Base-by-base conservation (phyloP, 2,797 vertebrate species). In the Malacoraja senta region DNA sequence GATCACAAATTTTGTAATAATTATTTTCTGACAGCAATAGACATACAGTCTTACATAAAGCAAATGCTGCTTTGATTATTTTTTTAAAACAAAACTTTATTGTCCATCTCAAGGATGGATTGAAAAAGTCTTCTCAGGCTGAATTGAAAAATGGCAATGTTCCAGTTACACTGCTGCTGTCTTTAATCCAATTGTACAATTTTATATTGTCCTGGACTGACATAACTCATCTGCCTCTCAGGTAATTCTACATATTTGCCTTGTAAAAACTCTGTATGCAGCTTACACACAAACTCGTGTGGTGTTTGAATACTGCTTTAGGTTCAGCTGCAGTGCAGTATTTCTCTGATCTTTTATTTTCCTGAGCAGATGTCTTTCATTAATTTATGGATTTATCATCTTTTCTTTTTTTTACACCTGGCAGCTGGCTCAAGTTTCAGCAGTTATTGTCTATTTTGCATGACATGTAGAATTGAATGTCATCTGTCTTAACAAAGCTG, bases 361-460 rank as follows among this genome's bases (percentile, higher is more conserved):
- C 96, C 95, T 93, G 94, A 98, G 97, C 98, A 99, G 98, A 98
- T 98, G 98, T 98, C 97, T 96, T 97, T 98, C 97, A 98, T 99
- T 97, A 97, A 97, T 98, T 98, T 98, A 97, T 98, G 97, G 97
- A 98, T 98, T 98, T 98, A 98, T 98, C 97, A 97, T 93, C 94
- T 93, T 61, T 93, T 95, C 96, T 97, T 97, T 98, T 97, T 71
- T 97, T 97, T 97, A 98, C 97, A 98, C 98, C 97, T 98, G 97
- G 97, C 97, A 97, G 97, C 97, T 97, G 97, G 98, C 97, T 99
- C 98, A 97, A 97, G 97, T 98, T 98, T 98, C 98, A 97, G 96
- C 97, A 97, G 97, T 98, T 98, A 97, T 97, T 97, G 97, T 97
- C 97, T 98, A 96, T 95, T 96, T 97, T 97, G 97, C 96, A 96